Percentiles rank a stretch among this genome's conserved stretches.
These are phyloP conservation scores for Pyrochroa serraticornis DNA, from an alignment of 2,888 invertebrate genomes.

Conservation along the genomic window DNA sequence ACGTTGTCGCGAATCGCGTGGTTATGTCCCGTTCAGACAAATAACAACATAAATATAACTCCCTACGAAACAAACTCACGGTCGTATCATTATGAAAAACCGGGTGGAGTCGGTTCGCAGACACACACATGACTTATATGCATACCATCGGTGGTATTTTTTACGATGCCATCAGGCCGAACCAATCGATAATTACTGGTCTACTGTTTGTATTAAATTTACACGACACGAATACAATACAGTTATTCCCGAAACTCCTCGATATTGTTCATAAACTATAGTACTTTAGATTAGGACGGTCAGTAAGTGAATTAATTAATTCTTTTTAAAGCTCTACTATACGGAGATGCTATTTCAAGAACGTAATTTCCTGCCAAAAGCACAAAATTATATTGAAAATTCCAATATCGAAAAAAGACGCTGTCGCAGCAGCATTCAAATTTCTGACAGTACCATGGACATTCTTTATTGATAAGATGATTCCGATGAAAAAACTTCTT, in stretches of 20 bases:
- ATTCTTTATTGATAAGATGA: constrained; percentile 34
- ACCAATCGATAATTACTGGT: constrained; percentile 23
- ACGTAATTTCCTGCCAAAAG: constrained; percentile 32
- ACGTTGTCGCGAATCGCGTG: constrained; percentile 26
- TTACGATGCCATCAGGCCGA: constrained; percentile 16
- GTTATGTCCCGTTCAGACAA: constrained; percentile 26
- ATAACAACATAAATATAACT: constrained; percentile 21
- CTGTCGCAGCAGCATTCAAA: constrained; percentile 23
- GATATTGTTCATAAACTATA: too few relatives aligned
- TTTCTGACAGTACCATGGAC: constrained; percentile 30
- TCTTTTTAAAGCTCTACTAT: too few relatives aligned
- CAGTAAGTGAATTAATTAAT: too few relatives aligned
- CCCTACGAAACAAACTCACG: not conserved
- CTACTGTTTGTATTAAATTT: constrained; percentile 23
- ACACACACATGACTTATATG: constrained; percentile 24
- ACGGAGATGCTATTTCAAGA: not conserved
- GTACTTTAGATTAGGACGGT: too few relatives aligned
- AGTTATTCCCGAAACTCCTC: too few relatives aligned
- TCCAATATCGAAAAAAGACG: constrained; percentile 26
- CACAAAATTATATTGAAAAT: constrained; percentile 30
- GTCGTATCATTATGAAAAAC: constrained; percentile 15
- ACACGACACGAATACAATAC: constrained; percentile 14
- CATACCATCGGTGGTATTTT: constrained; percentile 14
- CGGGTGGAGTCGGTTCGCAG: constrained; percentile 16
- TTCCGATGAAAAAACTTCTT: constrained; percentile 13